Evolutionary conservation across 2,888 invertebrate genomes (phyloP).

Genomic region (Callimorpha dominula): DNA sequence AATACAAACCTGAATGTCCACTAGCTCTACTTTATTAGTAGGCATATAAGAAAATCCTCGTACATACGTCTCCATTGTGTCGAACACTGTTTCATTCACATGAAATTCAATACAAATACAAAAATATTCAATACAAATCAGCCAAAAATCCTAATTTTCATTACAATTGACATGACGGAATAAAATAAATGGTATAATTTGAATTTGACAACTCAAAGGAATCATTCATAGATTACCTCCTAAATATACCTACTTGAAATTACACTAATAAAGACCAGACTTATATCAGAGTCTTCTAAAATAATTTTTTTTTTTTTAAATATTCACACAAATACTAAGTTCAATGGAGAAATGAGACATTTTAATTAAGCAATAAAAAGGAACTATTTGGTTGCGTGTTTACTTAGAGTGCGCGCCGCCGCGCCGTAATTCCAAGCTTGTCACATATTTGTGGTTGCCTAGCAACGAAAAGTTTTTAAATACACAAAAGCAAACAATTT

Average conservation of each 20-base stretch:
- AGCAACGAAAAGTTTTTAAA: slow-evolving; percentile 15
- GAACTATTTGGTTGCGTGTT: slow-evolving; percentile 15
- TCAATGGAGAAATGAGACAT: background rate
- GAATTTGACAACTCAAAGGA: slow-evolving; percentile 40
- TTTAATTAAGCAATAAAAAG: slow-evolving; percentile 12
- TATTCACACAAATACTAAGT: background rate
- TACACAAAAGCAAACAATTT: background rate
- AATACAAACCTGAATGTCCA: slow-evolving; percentile 65
- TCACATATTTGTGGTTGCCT: slow-evolving; percentile 16
- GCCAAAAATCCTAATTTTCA: slow-evolving; percentile 33
- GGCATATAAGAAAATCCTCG: slow-evolving; percentile 79
- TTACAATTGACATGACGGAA: slow-evolving; percentile 36
- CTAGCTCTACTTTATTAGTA: slow-evolving; percentile 57
- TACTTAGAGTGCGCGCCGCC: slow-evolving; percentile 4
- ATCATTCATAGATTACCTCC: background rate
- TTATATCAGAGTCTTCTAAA: background rate
- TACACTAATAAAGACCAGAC: background rate
- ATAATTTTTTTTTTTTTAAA: no score
- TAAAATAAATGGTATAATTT: slow-evolving; percentile 28
- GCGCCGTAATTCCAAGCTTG: slow-evolving; percentile 6
- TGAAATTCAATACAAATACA: slow-evolving; percentile 34
- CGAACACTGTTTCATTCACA: slow-evolving; percentile 28
- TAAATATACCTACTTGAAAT: background rate
- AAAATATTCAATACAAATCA: slow-evolving; percentile 33
- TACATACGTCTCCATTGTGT: slow-evolving; percentile 64